Base-by-base conservation (phyloP, 2,113 vertebrate genomes). In the Gopherus evgoodei region DNA sequence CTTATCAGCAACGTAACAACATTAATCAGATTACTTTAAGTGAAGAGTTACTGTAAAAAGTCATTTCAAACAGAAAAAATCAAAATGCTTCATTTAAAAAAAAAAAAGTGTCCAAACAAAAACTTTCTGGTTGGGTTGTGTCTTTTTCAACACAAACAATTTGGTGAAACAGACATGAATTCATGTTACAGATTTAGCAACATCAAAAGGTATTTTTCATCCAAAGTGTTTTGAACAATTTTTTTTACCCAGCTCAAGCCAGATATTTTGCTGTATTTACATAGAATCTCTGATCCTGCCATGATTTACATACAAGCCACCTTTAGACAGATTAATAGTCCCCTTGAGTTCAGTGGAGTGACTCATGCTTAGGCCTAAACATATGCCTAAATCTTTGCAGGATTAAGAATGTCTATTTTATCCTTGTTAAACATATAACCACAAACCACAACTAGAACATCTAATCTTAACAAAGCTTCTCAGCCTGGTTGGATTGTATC, bases 321-420 rank as follows among this genome's bases (percentile, higher is more conserved):
- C 9, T 31, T 56, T 59, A 72, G 72, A 57, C 75, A 42, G 21
- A 44, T 12, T 5, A 59, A 12, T 8, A 53, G 69, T 59, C 72
- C 53, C 53, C 24, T 1, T 13, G 0, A 3, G 62, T 24, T 25
- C 38, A 44, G 72, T 19, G 65, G 65, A 72, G 65, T 72, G 65
- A 72, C 65, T 38, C 65, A 38, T 44, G n/a, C 24, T 76, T 44
- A 44, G 24, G 3, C 24, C 62, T 54, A 83, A 27, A n/a, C 5
- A 25, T 7, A 29, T 5, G 16, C 65, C 42, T 59, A 59, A 62
- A 4, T 84, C 21, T 54, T 52, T 38, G 49, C 35, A 12, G 54
- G 69, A 38, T 0, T 87, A 31, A 8, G n/a, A 72, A 56, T 19
- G 83, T 35, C 9, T 65, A 72, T 72, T 85, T 79, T 72, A 62